These are phyloP conservation scores for Enteromius afrohamiltoni DNA, from an alignment of 2,797 vertebrate species.

Conservation along the genomic window DNA sequence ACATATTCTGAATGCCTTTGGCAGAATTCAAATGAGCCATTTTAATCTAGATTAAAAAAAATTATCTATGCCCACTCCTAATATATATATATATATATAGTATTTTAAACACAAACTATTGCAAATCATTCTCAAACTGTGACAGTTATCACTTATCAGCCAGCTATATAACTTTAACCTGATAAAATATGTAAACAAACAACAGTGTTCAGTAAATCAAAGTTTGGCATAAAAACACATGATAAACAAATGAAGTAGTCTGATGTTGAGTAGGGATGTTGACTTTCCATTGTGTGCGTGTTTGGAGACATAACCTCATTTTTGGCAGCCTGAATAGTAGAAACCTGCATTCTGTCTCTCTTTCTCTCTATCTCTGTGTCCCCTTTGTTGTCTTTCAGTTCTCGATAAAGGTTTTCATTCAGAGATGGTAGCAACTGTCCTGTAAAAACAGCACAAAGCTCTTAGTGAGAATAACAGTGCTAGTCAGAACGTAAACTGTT, in stretches of 20 bases:
- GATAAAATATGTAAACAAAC: neutral
- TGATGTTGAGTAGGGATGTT: neutral
- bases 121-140: neutral
- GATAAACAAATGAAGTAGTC: neutral
- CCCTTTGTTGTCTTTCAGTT: conserved; percentile 33
- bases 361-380: conserved; percentile 8
- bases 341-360: neutral
- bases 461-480: conserved; percentile 25
- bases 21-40: too few species aligned
- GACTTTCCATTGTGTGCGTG: neutral
- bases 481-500: neutral
- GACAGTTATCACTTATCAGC: neutral
- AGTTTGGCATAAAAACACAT: neutral
- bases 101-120: too few species aligned
- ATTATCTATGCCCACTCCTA: too few species aligned
- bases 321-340: conserved; percentile 19
- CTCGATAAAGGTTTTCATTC: conserved; percentile 48
- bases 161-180: neutral
- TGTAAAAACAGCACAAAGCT: conserved; percentile 19
- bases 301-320: conserved; percentile 45
- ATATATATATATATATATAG: too few species aligned
- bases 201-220: neutral
- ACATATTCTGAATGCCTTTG: too few species aligned
- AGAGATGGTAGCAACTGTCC: conserved; percentile 2
- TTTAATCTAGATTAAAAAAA: too few species aligned